A percentile compares a stretch with the other conserved stretches of the same genome.
Conservation (phyloP, 1,140 invertebrate genomes). For the Drosophila varians region DNA sequence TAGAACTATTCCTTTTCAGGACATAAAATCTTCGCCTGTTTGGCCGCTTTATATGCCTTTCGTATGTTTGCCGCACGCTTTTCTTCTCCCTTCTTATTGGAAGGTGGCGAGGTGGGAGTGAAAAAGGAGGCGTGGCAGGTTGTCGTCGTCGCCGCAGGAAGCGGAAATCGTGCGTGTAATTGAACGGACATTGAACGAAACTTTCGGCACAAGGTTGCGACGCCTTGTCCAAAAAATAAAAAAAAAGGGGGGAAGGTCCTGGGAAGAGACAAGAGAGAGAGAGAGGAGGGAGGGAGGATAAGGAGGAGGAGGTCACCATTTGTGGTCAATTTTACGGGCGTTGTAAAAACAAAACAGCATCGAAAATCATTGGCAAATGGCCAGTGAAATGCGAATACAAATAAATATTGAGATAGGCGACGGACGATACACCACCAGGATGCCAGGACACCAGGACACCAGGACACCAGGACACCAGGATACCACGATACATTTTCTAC, state of each 20-base stretch:
- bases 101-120: neutral
- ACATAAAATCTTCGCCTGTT: too few species aligned
- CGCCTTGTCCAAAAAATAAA: too few species aligned
- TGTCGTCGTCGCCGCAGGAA: conserved; percentile 60
- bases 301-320: conserved; percentile 57
- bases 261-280: too few species aligned
- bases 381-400: conserved; percentile 31
- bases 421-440: too few species aligned
- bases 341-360: conserved; percentile 67
- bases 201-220: conserved; percentile 49
- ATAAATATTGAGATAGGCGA: conserved; percentile 46
- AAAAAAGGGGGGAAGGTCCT: neutral
- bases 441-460: too few species aligned
- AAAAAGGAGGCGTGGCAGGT: neutral
- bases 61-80: conserved; percentile 22
- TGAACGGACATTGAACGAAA: conserved; percentile 79
- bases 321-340: conserved; percentile 74
- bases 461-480: too few species aligned
- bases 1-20: too few species aligned
- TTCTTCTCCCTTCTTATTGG: conserved; percentile 12
- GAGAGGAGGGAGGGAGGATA: neutral
- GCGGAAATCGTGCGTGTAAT: conserved; percentile 79
- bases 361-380: conserved; percentile 41
- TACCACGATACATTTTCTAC: conserved; percentile 38
- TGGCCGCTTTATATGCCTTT: neutral